Base-by-base conservation (phyloP, 1,140 invertebrate species). In the Drosophila pruinosa region DNA sequence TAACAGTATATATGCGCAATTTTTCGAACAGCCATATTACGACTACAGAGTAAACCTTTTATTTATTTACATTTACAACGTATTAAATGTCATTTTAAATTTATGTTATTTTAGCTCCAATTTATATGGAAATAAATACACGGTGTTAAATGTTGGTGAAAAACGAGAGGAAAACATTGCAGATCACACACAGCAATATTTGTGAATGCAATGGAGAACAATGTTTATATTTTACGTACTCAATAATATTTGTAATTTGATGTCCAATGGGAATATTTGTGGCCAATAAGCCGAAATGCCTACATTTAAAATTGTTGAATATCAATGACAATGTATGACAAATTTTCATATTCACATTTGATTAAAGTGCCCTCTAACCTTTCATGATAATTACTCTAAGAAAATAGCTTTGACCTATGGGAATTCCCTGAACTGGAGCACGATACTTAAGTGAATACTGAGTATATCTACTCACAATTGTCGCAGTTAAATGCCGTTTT, bases 41-140 rank as follows among this genome's bases (percentile, higher is more conserved):
- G 47, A 15, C 7, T 41, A 39, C 41, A 54, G 43, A 61, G 71
- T 59, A 65, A 56, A 36, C 15, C 12, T 43, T 76, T 64, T 72
- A 75, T 65, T 65, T 64, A 78, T 83, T 70, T 74, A 61, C 52
- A 75, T 77, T 80, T 52, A 80, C 72, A 64, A 36, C 21, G 59
- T 74, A 80, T 85, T 67, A 80, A 85, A 59, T 85, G 73, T 67
- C 81, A 77, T 86, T 86, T 62, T 15, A 19, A 72, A 86, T 85
- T 67, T 75, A 75, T 75, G 72, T 61, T 45, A 24, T 53, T 57
- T 48, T 45, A 54, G 24, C 38, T 53, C 45, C 45, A 63, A 41
- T 73, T 53, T 54, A 61, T 59, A 26, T 36, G 2, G 7, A 54
- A 65, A 71, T 71, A 19, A 53, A 63, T 45, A 56, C 47, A 28